Conservation (phyloP, 35 echinoderm and acorn worm genomes). For the Apostichopus japonicus region DNA sequence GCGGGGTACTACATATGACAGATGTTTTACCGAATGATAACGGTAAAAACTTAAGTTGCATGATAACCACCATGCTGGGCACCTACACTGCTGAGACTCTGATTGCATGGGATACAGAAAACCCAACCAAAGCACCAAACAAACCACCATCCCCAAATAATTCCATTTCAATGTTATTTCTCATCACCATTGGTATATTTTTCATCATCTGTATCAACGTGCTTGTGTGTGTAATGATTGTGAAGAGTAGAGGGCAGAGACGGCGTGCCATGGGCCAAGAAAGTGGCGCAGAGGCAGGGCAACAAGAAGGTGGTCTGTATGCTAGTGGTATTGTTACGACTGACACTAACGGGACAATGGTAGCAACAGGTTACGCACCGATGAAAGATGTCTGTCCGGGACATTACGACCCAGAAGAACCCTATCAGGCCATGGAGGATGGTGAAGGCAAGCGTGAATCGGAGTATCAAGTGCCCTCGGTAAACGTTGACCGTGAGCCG, state of each 20-base stretch:
- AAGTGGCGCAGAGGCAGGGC: too few relatives aligned
- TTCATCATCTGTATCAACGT: not conserved
- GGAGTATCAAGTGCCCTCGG: conserved; percentile 13
- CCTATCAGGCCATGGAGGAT: not conserved
- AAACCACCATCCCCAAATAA: not conserved
- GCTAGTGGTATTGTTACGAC: conserved; percentile 1
- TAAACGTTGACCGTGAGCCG: not conserved
- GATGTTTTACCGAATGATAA: conserved; percentile 5
- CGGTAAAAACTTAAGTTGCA: conserved; percentile 21
- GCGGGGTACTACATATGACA: conserved; percentile 25
- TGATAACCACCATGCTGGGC: conserved; percentile 12
- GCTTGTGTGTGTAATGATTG: conserved; percentile 8
- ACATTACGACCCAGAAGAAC: conserved; percentile 43
- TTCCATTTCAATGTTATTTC: not conserved
- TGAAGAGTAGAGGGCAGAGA: not conserved
- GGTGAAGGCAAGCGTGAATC: conserved; percentile 20
- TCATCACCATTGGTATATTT: not conserved
- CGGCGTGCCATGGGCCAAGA: not conserved
- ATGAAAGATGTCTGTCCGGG: conserved; percentile 9
- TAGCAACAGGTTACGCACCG: not conserved
- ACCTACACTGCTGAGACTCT: conserved; percentile 1
- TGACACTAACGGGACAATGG: not conserved
- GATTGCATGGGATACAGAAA: not conserved
- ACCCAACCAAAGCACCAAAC: not conserved
- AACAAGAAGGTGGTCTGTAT: conserved; percentile 26